These are phyloP conservation scores for Prunella himalayana DNA, from an alignment of 2,113 vertebrate genomes.

Conservation along the genomic window DNA sequence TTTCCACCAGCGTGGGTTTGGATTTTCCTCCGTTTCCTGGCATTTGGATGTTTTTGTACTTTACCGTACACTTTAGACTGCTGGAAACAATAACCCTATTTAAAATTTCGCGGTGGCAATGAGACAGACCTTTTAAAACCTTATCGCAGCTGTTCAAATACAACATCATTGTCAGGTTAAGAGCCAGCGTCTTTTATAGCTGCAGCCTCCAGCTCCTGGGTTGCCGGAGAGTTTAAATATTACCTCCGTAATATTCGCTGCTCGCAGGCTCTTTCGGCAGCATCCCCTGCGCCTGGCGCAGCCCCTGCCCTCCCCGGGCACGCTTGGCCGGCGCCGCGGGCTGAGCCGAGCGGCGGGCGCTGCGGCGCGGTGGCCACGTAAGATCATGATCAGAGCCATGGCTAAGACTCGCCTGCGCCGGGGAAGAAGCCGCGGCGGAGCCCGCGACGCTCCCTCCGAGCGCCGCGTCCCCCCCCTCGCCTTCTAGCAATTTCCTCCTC, in stretches of 20 bases:
- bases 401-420: constrained; percentile 51
- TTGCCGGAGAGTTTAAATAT: constrained; percentile 56
- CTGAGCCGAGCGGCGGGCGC: neutral
- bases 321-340: neutral
- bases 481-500: constrained; percentile 50
- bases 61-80: constrained; percentile 35
- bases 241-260: constrained; percentile 41
- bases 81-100: constrained; percentile 74
- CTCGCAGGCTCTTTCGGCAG: neutral
- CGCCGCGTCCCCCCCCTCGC: neutral
- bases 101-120: constrained; percentile 78
- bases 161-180: constrained; percentile 89
- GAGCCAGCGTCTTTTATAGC: constrained; percentile 73
- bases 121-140: constrained; percentile 83
- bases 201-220: constrained; percentile 1
- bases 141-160: constrained; percentile 85
- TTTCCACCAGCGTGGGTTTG: neutral
- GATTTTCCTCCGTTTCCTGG: constrained; percentile 49
- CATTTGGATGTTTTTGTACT: constrained; percentile 35
- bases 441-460: neutral
- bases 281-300: neutral
- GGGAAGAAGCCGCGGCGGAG: constrained; percentile 32
- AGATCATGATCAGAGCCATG: constrained; percentile 64
- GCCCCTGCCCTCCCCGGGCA: neutral
- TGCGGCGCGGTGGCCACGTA: neutral